phyloP scores from a whole-genome alignment of 2,797 vertebrate genomes.

The Lutjanus campechanus region DNA sequence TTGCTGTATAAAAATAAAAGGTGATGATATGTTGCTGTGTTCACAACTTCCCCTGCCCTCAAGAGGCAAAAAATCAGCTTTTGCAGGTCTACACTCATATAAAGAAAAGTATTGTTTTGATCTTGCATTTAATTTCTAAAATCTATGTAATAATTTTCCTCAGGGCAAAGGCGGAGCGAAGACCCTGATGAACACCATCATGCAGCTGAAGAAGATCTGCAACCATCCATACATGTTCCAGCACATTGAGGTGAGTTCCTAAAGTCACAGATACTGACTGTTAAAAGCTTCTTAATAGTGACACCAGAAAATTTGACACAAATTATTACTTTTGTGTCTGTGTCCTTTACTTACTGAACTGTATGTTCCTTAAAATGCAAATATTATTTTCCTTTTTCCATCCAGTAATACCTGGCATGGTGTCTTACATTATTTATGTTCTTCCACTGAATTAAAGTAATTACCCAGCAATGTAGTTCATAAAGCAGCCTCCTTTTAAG shows the following conservation, averaged over 20 bases:
- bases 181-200: slow-evolving; percentile 99
- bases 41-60: background rate
- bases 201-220: slow-evolving; percentile 99
- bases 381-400: background rate
- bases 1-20: background rate
- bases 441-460: background rate
- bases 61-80: background rate
- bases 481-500: background rate
- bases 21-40: background rate
- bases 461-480: background rate
- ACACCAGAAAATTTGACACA: background rate
- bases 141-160: background rate
- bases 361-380: background rate
- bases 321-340: background rate
- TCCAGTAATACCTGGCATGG: background rate
- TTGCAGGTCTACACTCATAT: background rate
- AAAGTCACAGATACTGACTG: background rate
- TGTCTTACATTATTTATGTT: background rate
- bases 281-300: background rate
- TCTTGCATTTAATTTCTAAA: fast-evolving
- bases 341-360: background rate
- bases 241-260: slow-evolving; percentile 88
- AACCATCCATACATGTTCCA: slow-evolving; percentile 99
- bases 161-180: slow-evolving; percentile 98
- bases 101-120: background rate